phyloP scores from a whole-genome alignment of 2,888 invertebrate genomes.

The Drosophila acutilabella region DNA sequence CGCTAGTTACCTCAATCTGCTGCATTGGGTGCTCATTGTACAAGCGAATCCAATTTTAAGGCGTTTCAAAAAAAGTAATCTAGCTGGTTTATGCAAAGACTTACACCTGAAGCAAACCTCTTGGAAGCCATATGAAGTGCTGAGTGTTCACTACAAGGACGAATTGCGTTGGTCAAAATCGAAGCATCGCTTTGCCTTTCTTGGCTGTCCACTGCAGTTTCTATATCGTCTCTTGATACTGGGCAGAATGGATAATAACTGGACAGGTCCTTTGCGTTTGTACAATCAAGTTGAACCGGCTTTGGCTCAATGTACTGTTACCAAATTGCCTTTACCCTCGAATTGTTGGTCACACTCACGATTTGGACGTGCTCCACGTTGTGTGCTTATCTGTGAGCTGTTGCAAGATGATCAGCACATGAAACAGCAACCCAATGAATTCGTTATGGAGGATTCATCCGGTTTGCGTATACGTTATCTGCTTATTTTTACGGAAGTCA shows the following conservation, averaged over 20 bases:
- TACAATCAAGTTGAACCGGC: conserved; percentile 21
- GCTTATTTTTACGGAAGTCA: conserved; percentile 16
- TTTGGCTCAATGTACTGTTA: conserved; percentile 12
- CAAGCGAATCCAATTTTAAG: conserved; percentile 34
- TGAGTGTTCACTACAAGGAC: conserved; percentile 28
- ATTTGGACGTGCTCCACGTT: conserved; percentile 13
- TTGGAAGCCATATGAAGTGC: conserved; percentile 17
- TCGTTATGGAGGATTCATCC: conserved; percentile 8
- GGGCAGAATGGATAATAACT: conserved; percentile 25
- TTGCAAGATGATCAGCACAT: background rate
- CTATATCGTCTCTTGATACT: conserved; percentile 40
- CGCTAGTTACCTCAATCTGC: conserved; percentile 15
- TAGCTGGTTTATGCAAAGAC: conserved; percentile 22
- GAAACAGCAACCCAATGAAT: background rate
- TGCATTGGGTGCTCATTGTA: conserved; percentile 48
- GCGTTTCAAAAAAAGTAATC: conserved; percentile 1
- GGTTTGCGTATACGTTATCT: conserved; percentile 20
- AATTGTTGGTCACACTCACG: conserved; percentile 33
- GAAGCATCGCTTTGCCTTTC: conserved; percentile 13
- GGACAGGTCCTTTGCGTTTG: conserved; percentile 21
- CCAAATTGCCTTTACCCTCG: background rate
- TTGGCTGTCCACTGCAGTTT: conserved; percentile 33
- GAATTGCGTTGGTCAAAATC: accelerated
- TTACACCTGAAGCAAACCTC: conserved; percentile 10
- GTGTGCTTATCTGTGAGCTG: conserved; percentile 36